Base-by-base conservation (phyloP, 2,797 vertebrate genomes). In the Erethizon dorsatum region DNA sequence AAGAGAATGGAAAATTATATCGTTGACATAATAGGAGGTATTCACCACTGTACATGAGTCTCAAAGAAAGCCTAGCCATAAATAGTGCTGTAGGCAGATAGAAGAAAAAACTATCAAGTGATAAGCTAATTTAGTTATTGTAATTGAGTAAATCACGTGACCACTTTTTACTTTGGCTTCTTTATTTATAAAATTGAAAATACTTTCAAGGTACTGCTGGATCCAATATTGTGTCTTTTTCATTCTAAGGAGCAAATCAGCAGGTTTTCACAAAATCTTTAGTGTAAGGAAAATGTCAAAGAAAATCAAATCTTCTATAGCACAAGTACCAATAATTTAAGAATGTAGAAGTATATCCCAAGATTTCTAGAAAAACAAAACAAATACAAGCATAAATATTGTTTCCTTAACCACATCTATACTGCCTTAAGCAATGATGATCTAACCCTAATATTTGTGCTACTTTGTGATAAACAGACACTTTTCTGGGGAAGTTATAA, bases 211-310 rank as follows among this genome's bases (percentile, higher is more conserved):
- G 13, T 47, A 31, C 7, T 77, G 92, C 28, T 45, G 47, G 87
- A 63, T 67, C 15, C 17, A 91, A 56, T 9, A 78, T 18, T 61
- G 4, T 33, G 24, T 45, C 84, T 77, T 50, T 65, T 5, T 90
- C n/a, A n/a, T 65, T 63, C 3, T 65, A 45, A 33, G 45, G n/a
- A 80, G 2, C 41, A 88, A 79, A n/a, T 50, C 50, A 12, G 14
- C 71, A 88, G 18, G 8, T 65, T 94, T 89, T 87, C 33, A 73
- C 73, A 89, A 94, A 86, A 47, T 73, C 50, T 65, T 13, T 54
- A 12, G 0, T 37, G 1, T 37, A 22, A 80, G 6, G 59, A 87
- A 87, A 93, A 14, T 50, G 6, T 65, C 71, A 90, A 92, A 47
- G 12, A 94, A 91, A 92, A 22, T 52, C 12, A 93, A 75, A 77